These are phyloP conservation scores for Plutomurus gul DNA, from an alignment of 1,140 invertebrate species.

Conservation along the genomic window DNA sequence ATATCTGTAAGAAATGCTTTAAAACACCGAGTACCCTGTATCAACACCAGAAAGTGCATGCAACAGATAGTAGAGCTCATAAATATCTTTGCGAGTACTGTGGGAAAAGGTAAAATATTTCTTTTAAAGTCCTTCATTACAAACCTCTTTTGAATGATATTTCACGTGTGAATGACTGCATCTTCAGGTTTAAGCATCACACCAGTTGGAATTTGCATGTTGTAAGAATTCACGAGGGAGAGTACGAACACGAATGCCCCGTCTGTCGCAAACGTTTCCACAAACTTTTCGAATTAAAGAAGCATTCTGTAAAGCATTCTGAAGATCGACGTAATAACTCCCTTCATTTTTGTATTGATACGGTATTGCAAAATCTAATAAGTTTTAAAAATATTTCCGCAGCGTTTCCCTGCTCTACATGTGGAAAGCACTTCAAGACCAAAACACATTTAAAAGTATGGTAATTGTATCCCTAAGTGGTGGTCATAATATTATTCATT, in stretches of 20 bases:
- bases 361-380: too few species aligned
- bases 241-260: constrained; percentile 44
- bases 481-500: not conserved
- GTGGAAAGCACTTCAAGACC: constrained; percentile 38
- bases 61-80: constrained; percentile 39
- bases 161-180: too few species aligned
- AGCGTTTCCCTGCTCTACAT: constrained; percentile 34
- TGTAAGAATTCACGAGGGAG: constrained; percentile 41
- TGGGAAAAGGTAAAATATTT: constrained; percentile 35
- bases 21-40: constrained; percentile 42
- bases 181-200: constrained; percentile 41
- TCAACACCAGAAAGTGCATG: constrained; percentile 44
- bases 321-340: constrained; percentile 51
- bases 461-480: not conserved
- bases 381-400: too few species aligned
- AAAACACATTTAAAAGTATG: constrained; percentile 43
- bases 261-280: constrained; percentile 38
- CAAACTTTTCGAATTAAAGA: constrained; percentile 47
- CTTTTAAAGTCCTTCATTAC: not conserved
- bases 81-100: constrained; percentile 46
- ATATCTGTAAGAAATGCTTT: constrained; percentile 38
- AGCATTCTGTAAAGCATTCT: constrained; percentile 47
- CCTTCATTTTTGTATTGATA: too few species aligned
- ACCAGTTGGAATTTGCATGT: constrained; percentile 47
- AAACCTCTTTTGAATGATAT: too few species aligned